Percentiles rank a stretch among this genome's conserved stretches.
phyloP scores from a whole-genome alignment of 2,888 invertebrate species.

The Cheilosia urbana region DNA sequence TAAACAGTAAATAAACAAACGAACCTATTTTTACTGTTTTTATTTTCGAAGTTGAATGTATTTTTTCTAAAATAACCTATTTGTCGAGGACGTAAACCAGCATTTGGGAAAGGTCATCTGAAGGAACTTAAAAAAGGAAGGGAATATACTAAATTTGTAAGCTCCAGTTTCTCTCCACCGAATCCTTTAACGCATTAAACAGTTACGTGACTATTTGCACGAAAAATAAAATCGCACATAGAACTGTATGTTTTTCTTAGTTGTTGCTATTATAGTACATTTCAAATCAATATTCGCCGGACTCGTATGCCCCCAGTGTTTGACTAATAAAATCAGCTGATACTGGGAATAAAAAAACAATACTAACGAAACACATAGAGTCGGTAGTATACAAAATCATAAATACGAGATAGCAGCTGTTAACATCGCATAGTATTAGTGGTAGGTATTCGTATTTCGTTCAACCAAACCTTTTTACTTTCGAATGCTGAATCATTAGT shows the following conservation, averaged over 20 bases:
- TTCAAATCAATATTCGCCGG: not conserved
- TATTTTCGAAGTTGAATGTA: too few species aligned
- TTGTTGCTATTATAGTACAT: not conserved
- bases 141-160: not conserved
- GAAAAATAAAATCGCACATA: not conserved
- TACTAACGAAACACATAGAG: not conserved
- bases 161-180: not conserved
- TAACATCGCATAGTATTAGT: not conserved
- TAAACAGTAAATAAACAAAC: too few species aligned
- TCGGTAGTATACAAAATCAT: not conserved
- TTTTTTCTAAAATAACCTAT: too few species aligned
- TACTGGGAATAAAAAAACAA: not conserved
- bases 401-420: conserved; percentile 15
- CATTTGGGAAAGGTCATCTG: too few species aligned
- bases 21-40: too few species aligned
- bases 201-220: conserved; percentile 18
- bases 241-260: not conserved
- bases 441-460: conserved; percentile 9
- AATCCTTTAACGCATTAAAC: not conserved
- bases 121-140: not conserved
- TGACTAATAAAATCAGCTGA: conserved; percentile 18
- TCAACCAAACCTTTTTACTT: not conserved
- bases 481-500: conserved; percentile 12
- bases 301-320: not conserved
- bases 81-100: too few species aligned